These are phyloP conservation scores for Brevimyrus niger DNA, from an alignment of 2,113 vertebrate species.

Conservation along the genomic window DNA sequence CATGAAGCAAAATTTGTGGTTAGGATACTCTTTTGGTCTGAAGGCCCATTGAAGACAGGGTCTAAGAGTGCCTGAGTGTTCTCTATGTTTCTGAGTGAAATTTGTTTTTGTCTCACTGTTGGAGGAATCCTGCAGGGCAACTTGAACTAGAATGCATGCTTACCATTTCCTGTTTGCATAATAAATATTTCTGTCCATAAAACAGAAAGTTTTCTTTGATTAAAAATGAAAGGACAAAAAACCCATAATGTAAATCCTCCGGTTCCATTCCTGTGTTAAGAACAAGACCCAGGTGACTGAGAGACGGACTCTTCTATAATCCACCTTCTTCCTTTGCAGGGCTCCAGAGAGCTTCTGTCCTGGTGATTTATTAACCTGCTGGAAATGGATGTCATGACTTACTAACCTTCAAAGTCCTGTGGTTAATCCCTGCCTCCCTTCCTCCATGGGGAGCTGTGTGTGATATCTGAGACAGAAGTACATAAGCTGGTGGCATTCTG, in stretches of 20 bases:
- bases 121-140: not conserved
- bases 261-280: not conserved
- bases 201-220: not conserved
- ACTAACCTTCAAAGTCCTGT: conserved; percentile 48
- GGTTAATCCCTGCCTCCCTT: conserved; percentile 27
- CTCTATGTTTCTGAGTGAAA: not conserved
- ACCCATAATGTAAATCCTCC: not conserved
- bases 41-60: not conserved
- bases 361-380: conserved; percentile 51
- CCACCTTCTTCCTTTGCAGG: conserved; percentile 6
- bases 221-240: not conserved
- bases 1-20: not conserved
- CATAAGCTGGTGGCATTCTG: not conserved
- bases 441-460: not conserved
- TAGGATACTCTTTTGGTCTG: not conserved
- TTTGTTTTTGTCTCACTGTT: not conserved
- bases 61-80: not conserved
- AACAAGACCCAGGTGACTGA: not conserved
- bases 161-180: not conserved
- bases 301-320: not conserved
- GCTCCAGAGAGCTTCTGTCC: conserved; percentile 16
- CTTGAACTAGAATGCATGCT: not conserved
- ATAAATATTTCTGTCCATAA: not conserved
- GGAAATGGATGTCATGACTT: conserved; percentile 55
- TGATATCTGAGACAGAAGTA: not conserved